A percentile compares a stretch with the other conserved stretches of the same genome.
Conservation (phyloP, 2,888 invertebrate genomes). For the Boloria euphrosyne region DNA sequence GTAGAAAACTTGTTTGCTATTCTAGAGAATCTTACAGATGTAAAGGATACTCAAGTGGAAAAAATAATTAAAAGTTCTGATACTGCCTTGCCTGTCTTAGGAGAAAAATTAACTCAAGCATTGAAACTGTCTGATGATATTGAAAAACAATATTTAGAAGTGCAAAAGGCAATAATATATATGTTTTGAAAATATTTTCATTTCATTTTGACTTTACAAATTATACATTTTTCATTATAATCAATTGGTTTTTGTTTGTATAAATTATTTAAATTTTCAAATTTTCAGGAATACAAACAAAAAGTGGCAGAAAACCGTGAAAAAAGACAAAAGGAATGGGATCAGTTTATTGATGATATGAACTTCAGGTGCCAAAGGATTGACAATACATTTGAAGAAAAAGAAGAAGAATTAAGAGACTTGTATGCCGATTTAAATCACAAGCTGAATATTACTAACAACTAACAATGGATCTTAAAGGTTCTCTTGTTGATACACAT, state of each 20-base stretch:
- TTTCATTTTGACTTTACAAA: neutral
- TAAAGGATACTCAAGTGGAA: conserved; percentile 88
- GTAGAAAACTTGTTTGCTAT: conserved; percentile 89
- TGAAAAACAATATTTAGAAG: conserved; percentile 81
- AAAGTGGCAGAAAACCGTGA: conserved; percentile 58
- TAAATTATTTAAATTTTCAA: neutral
- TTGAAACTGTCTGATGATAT: conserved; percentile 84
- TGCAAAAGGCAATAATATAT: conserved; percentile 74
- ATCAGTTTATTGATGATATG: conserved; percentile 89
- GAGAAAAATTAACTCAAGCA: conserved; percentile 85
- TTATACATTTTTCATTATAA: neutral
- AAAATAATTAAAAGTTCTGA: conserved; percentile 85
- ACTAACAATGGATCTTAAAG: conserved; percentile 77
- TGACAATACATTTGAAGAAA: conserved; percentile 89
- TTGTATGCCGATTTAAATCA: conserved; percentile 89
- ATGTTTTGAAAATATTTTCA: neutral
- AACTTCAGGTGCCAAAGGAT: conserved; percentile 88
- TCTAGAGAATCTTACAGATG: conserved; percentile 88
- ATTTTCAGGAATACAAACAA: conserved; percentile 36
- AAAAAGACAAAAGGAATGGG: conserved; percentile 83
- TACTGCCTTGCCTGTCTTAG: conserved; percentile 83
- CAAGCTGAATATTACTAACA: conserved; percentile 84
- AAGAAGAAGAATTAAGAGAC: conserved; percentile 88
- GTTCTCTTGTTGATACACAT: conserved; percentile 84
- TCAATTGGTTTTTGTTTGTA: neutral